Evolutionary conservation across 2,888 invertebrate species (phyloP).

Genomic region (Galeopsomyia nigrocyanea): DNA sequence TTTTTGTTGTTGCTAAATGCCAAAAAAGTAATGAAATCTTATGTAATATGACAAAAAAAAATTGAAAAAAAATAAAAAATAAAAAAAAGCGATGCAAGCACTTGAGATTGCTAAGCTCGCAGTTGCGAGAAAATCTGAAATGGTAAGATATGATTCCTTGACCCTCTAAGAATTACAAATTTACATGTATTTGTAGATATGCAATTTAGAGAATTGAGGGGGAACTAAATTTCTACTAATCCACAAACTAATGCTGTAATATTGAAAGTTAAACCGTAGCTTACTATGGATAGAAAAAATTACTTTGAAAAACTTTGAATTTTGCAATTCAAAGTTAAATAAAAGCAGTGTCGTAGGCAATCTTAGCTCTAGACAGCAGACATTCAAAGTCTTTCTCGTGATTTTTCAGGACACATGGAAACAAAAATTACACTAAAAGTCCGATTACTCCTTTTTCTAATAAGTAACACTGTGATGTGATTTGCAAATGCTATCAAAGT

Average conservation of each 20-base stretch:
- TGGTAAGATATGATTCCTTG: constrained; percentile 10
- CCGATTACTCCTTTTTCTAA: constrained; percentile 40
- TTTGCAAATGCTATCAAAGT: constrained; percentile 15
- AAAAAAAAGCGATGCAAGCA: background rate
- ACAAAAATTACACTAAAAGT: constrained; percentile 30
- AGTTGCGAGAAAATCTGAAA: constrained; percentile 28
- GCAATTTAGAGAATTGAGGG: constrained; percentile 11
- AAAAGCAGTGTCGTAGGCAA: background rate
- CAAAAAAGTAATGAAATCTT: constrained; percentile 26
- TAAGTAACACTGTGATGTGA: constrained; percentile 41
- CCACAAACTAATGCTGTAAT: constrained; percentile 13
- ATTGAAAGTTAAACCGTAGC: constrained; percentile 24
- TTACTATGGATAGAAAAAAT: constrained; percentile 14
- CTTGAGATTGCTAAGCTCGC: constrained; percentile 22
- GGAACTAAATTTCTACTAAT: constrained; percentile 24
- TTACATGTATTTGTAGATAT: constrained; percentile 1
- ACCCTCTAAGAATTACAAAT: constrained; percentile 24
- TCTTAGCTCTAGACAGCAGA: no score
- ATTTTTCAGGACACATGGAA: constrained; percentile 20
- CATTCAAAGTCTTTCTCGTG: constrained; percentile 7
- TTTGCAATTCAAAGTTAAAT: background rate
- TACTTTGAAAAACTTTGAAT: constrained; percentile 9
- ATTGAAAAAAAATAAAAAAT: background rate
- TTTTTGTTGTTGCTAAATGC: constrained; percentile 29
- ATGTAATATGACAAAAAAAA: background rate